Conservation (phyloP, 2,888 invertebrate genomes). For the Alcis repandata region DNA sequence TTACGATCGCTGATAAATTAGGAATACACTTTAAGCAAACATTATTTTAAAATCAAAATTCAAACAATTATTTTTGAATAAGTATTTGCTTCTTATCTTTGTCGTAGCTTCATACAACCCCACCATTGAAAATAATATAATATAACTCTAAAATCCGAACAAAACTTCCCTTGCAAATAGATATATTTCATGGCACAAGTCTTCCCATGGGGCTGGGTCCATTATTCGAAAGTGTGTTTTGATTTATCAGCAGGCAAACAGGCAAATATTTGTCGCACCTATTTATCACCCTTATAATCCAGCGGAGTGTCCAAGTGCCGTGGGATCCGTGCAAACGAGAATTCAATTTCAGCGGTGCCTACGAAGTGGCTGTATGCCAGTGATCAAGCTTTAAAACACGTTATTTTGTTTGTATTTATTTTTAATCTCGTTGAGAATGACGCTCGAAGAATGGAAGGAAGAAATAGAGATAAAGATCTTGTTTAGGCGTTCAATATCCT, state of each 20-base stretch:
- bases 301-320: slow-evolving; percentile 38
- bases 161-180: slow-evolving; percentile 16
- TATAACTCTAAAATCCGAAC: slow-evolving; percentile 10
- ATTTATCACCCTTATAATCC: slow-evolving; percentile 45
- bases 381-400: slow-evolving; percentile 6
- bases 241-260: slow-evolving; percentile 37
- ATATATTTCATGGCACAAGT: slow-evolving; percentile 29
- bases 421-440: background rate
- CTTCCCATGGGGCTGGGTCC: slow-evolving; percentile 26
- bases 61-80: too few species aligned
- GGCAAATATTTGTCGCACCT: slow-evolving; percentile 34
- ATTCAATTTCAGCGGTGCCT: slow-evolving; percentile 63
- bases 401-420: background rate
- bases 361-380: slow-evolving; percentile 33
- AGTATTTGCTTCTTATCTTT: too few species aligned
- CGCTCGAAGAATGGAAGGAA: too few species aligned
- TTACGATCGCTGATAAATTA: too few species aligned
- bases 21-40: too few species aligned
- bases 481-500: too few species aligned
- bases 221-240: slow-evolving; percentile 37
- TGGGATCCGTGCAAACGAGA: slow-evolving; percentile 54
- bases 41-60: too few species aligned
- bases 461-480: background rate
- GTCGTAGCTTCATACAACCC: too few species aligned
- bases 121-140: too few species aligned